phyloP scores from a whole-genome alignment of 2,113 vertebrate species.

The Alouatta palliata region DNA sequence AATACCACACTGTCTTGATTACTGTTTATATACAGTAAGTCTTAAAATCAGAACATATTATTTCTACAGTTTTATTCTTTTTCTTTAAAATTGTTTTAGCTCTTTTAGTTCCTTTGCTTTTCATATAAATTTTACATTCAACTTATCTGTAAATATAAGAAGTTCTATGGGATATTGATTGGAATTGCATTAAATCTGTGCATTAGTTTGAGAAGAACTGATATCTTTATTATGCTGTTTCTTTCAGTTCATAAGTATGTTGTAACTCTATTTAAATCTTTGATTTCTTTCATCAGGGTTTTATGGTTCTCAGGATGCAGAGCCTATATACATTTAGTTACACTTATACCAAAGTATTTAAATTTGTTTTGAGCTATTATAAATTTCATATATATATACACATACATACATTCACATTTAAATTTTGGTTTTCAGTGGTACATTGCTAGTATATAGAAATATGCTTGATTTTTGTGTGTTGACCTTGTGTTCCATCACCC shows the following conservation, averaged over 20 bases:
- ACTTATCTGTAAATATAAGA: not conserved
- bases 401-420: not conserved
- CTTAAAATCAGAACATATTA: not conserved
- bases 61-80: not conserved
- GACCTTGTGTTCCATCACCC: not conserved
- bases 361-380: not conserved
- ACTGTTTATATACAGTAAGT: not conserved
- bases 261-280: constrained; percentile 20
- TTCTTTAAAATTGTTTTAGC: not conserved
- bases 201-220: not conserved
- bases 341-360: not conserved
- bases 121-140: not conserved
- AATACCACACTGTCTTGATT: not conserved
- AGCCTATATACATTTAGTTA: not conserved
- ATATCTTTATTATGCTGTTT: not conserved
- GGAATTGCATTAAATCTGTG: not conserved
- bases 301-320: not conserved
- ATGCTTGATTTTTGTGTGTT: not conserved
- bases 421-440: not conserved
- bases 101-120: constrained; percentile 27
- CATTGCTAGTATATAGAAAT: constrained; percentile 9
- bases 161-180: not conserved
- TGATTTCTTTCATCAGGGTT: not conserved
- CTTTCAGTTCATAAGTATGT: not conserved
- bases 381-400: not conserved